phyloP scores from a whole-genome alignment of 2,113 vertebrate genomes.

The Scytalopus superciliaris region DNA sequence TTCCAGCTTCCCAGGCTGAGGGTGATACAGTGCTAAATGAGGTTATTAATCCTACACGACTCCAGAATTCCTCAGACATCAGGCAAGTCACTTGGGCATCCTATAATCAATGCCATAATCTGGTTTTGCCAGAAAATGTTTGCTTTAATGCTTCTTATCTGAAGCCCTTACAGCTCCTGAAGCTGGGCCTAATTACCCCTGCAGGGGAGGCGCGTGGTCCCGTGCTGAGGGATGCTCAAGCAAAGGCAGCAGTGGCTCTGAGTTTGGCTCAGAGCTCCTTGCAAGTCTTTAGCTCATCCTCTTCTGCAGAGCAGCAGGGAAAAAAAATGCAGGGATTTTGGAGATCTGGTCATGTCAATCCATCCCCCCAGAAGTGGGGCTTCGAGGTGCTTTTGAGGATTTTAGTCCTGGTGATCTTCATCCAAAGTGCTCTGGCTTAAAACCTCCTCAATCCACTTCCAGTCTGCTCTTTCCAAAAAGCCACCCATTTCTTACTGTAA shows the following conservation, averaged over 20 bases:
- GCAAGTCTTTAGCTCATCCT: background rate
- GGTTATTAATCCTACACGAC: constrained; percentile 52
- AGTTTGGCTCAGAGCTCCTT: background rate
- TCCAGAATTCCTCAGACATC: constrained; percentile 39
- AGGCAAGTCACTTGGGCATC: constrained; percentile 56
- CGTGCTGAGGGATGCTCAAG: background rate
- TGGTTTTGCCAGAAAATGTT: constrained; percentile 57
- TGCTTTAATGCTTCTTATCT: constrained; percentile 47
- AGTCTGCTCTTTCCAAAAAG: background rate
- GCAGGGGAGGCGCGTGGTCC: background rate
- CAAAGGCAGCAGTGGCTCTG: background rate
- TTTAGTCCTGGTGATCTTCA: background rate
- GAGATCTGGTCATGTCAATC: background rate
- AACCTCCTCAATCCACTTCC: background rate
- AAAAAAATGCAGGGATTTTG: background rate
- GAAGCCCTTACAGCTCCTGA: constrained; percentile 22
- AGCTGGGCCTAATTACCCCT: constrained; percentile 35
- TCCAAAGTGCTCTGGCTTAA: rapidly evolving
- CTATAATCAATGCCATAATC: constrained; percentile 57
- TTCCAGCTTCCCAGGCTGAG: background rate
- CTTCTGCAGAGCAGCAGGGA: background rate
- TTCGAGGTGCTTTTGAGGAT: background rate
- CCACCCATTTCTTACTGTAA: background rate
- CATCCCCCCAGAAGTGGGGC: background rate
- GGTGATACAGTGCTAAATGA: constrained; percentile 54